Evolutionary conservation across 2,113 vertebrate genomes (phyloP), one percentile per base, ranked within the genome.

Genomic region (Neolamprologus sp.): DNA sequence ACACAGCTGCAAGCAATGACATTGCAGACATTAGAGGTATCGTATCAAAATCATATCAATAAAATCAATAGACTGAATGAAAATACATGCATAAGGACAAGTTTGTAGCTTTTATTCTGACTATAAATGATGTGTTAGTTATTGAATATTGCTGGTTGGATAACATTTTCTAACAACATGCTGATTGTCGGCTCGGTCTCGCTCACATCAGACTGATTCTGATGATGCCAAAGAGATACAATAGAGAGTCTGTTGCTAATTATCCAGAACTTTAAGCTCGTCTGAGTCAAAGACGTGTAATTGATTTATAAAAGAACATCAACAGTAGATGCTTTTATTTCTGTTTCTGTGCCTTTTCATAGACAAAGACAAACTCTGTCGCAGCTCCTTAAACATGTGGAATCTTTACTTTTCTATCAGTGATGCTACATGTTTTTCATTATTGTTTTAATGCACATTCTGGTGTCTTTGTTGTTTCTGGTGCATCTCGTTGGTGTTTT

Each of bases 1-100:
- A 26, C 73, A 53, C 84, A 91, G 92, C 87, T 92, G 82, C 47
- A 80, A 57, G 16, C 11, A 71, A 7, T 33, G 21, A 19, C 11
- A 19, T 1, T 2, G 40, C 9, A 57, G 28, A 60, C 37, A 11
- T 4, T 28, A 0, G 6, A 49, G 26, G 42, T 28, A 55, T 23
- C 1, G 3, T 35, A 0, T 54, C 1, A 1, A 28, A 28, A 28
- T 28, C 28, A 28, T 28, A 28, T 28, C 28, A 28, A 19, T 6
- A 28, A 47, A 47, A 26, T 9, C 23, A 19, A 49, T 19, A 17
- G 3, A 47, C 42, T 12, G 14, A 47, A 47, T 0, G 1, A 73
- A 47, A 75, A 47, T 16, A 68, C 14, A 47, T 0, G 0, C 42
- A 11, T 19, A 28, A 49, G 23, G 71, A 49, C 42, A 49, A 30